These are phyloP conservation scores for Anthrax anthrax DNA, from an alignment of 2,888 invertebrate genomes.

Conservation along the genomic window DNA sequence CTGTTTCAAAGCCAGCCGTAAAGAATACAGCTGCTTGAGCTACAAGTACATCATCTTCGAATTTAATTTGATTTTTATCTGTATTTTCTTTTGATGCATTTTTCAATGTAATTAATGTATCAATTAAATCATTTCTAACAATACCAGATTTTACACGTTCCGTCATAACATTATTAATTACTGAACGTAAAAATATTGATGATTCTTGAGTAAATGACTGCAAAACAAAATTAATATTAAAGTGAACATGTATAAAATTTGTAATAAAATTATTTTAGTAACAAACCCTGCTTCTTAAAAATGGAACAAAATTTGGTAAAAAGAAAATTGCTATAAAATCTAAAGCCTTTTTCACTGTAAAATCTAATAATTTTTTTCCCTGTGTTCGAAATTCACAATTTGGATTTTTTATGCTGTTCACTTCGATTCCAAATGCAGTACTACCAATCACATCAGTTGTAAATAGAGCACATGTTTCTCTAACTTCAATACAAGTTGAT, in stretches of 20 bases:
- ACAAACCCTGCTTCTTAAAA: conserved; percentile 19
- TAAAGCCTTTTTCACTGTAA: conserved; percentile 18
- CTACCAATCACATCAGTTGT: conserved; percentile 29
- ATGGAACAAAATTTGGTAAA: conserved; percentile 21
- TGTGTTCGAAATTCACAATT: conserved; percentile 23
- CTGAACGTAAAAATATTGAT: conserved; percentile 26
- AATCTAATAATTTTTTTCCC: conserved; percentile 19
- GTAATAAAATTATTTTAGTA: neutral
- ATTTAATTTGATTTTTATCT: neutral
- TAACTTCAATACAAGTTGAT: conserved; percentile 2
- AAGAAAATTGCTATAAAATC: conserved; percentile 26
- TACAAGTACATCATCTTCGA: conserved; percentile 9
- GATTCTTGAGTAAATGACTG: conserved; percentile 20
- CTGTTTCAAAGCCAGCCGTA: conserved; percentile 12
- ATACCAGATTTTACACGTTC: conserved; percentile 29
- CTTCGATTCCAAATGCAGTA: conserved; percentile 27
- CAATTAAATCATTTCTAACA: conserved; percentile 37
- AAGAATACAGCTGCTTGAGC: conserved; percentile 14
- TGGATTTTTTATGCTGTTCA: conserved; percentile 25
- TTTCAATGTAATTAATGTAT: conserved; percentile 34
- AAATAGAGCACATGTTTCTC: conserved; percentile 21
- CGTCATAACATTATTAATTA: conserved; percentile 31
- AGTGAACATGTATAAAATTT: neutral
- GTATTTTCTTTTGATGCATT: conserved; percentile 9
- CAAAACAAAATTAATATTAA: neutral